Conservation (phyloP, 1,140 invertebrate species). For the Pogonomyrmex californicus region DNA sequence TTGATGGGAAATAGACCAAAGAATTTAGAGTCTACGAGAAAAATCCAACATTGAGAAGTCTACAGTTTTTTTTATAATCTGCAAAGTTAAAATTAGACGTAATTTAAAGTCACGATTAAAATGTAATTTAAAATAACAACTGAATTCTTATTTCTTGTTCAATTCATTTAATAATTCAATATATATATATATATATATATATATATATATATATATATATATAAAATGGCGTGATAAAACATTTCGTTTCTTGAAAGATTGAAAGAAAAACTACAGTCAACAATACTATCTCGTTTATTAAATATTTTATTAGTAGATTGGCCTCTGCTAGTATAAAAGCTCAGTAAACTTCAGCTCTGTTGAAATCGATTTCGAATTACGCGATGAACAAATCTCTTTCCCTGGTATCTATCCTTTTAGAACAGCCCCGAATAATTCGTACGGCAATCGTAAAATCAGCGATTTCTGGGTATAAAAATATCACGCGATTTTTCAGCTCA, state of each 20-base stretch:
- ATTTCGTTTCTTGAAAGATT: not conserved
- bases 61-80: not conserved
- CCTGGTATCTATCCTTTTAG: not conserved
- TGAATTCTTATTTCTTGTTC: not conserved
- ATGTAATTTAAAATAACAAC: not conserved
- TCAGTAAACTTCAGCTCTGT: not conserved
- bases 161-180: not conserved
- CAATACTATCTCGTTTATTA: not conserved
- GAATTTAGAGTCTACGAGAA: not conserved
- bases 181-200: not conserved
- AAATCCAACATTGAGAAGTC: not conserved
- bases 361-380: constrained; percentile 26
- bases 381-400: constrained; percentile 2
- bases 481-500: constrained; percentile 27
- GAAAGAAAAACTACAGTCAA: not conserved
- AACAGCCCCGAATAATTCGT: constrained; percentile 8
- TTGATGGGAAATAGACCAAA: not conserved
- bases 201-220: too few relatives aligned
- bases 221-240: not conserved
- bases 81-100: not conserved
- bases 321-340: not conserved
- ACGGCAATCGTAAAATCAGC: not conserved
- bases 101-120: not conserved
- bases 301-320: not conserved
- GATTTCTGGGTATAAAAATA: constrained; percentile 25